phyloP scores from a whole-genome alignment of 2,888 invertebrate species.

The Pristionchus exspectatus region DNA sequence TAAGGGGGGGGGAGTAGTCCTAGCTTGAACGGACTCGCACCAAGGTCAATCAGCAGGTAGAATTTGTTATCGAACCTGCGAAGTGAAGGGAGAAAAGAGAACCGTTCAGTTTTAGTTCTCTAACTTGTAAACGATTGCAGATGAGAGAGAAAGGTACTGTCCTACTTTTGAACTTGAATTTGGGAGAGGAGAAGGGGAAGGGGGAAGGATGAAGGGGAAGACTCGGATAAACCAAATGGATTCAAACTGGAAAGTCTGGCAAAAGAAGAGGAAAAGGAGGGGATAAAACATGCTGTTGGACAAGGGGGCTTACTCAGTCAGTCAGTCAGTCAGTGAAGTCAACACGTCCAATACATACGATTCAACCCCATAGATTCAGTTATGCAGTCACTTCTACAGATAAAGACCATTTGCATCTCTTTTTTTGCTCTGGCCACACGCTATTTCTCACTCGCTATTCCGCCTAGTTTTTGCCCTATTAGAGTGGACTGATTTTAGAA shows the following conservation, averaged over 20 bases:
- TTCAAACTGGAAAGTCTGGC: conserved; percentile 39
- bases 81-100: conserved; percentile 1
- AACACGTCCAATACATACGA: neutral
- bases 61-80: conserved; percentile 22
- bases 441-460: neutral
- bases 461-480: neutral
- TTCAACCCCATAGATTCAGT: neutral
- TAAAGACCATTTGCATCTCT: neutral
- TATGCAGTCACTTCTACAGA: neutral
- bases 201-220: neutral
- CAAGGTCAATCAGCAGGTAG: conserved; percentile 5
- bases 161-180: conserved; percentile 39
- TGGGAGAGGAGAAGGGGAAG: neutral
- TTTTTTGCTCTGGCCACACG: neutral
- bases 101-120: conserved; percentile 26
- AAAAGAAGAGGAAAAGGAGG: neutral
- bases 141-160: neutral
- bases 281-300: conserved; percentile 31
- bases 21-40: neutral
- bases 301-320: conserved; percentile 5
- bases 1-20: neutral
- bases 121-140: conserved; percentile 36
- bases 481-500: neutral
- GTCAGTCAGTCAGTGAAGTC: neutral
- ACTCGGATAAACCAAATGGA: conserved; percentile 28